Conservation (phyloP, 2,797 vertebrate species). For the Hippocampus kuda region DNA sequence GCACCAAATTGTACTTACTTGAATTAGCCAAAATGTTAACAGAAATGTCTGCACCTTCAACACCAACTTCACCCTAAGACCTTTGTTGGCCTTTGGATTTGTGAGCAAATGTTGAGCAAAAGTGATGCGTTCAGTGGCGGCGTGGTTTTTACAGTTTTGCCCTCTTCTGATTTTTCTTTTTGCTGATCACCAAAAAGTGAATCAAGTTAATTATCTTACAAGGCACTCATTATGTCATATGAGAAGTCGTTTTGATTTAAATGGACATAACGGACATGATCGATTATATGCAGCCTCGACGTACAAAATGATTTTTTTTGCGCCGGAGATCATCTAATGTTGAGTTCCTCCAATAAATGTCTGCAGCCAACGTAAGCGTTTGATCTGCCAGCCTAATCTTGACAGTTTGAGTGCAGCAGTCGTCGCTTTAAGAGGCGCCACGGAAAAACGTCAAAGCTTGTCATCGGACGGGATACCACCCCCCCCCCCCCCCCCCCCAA, state of each 20-base stretch:
- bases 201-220: background rate
- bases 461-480: slow-evolving; percentile 42
- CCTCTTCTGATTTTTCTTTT: background rate
- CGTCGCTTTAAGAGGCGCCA: slow-evolving; percentile 44
- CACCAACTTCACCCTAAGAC: background rate
- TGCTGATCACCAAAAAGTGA: background rate
- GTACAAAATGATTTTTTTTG: slow-evolving; percentile 26
- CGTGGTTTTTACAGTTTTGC: background rate
- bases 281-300: background rate
- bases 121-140: background rate
- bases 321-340: slow-evolving; percentile 32
- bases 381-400: slow-evolving; percentile 37
- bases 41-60: slow-evolving; percentile 1
- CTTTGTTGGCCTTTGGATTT: background rate
- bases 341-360: slow-evolving; percentile 19
- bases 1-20: background rate
- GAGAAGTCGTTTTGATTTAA: background rate
- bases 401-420: slow-evolving; percentile 57
- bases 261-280: background rate
- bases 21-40: background rate
- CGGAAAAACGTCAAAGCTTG: slow-evolving; percentile 60
- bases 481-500: slow-evolving; percentile 20
- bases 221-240: background rate
- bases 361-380: slow-evolving; percentile 32
- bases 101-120: no score